A percentile compares a stretch with the other conserved stretches of the same genome.
Conservation (phyloP, 2,888 invertebrate genomes). For the Synanthedon andrenaeformis region DNA sequence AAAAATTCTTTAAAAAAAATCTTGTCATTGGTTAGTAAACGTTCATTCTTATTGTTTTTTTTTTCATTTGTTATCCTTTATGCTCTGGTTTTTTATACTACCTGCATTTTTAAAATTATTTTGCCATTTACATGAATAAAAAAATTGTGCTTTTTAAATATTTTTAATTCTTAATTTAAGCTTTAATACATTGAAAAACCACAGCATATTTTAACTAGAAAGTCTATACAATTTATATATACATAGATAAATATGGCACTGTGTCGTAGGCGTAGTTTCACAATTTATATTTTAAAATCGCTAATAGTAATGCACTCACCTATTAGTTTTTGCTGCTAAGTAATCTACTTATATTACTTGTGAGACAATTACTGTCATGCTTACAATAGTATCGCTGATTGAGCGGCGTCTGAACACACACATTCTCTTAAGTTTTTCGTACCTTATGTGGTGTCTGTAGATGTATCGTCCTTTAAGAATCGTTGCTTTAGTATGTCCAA, state of each 20-base stretch:
- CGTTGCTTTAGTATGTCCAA: slow-evolving; percentile 14
- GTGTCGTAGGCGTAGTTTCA: slow-evolving; percentile 27
- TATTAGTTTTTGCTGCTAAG: slow-evolving; percentile 14
- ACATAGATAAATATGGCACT: slow-evolving; percentile 21
- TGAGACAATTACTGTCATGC: background rate
- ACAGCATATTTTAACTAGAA: no score
- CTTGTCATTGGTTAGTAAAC: no score
- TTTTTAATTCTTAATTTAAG: no score
- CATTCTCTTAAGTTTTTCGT: background rate
- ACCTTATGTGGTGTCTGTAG: slow-evolving; percentile 4
- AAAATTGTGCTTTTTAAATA: no score
- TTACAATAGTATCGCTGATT: no score
- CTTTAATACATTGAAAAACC: no score
- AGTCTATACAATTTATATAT: background rate
- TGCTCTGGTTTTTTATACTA: no score
- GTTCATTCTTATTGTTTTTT: no score
- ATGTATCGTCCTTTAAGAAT: slow-evolving; percentile 15
- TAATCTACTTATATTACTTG: slow-evolving; percentile 6
- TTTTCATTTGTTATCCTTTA: no score
- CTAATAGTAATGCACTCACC: slow-evolving; percentile 17
- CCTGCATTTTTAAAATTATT: no score
- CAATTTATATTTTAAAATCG: slow-evolving; percentile 10
- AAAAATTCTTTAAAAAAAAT: no score
- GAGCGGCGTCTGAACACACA: background rate
- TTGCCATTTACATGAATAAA: no score